A percentile compares a stretch with the other conserved stretches of the same genome.
phyloP scores from a whole-genome alignment of 2,888 invertebrate genomes.

The Drosophila hamatofila region DNA sequence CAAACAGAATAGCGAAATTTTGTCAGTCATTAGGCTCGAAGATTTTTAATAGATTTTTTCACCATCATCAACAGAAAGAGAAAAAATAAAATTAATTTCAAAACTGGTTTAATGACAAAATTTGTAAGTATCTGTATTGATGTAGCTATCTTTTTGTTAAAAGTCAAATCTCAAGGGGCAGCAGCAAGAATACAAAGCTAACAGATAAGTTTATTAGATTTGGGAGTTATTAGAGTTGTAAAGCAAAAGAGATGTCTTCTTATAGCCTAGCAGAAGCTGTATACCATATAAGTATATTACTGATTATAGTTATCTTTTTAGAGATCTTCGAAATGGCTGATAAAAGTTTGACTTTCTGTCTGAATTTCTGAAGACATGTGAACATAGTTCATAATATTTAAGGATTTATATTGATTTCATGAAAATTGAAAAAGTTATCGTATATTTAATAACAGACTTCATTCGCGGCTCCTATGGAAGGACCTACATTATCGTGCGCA shows the following conservation, averaged over 20 bases:
- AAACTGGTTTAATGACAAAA: conserved; percentile 5
- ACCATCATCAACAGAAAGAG: neutral
- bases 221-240: neutral
- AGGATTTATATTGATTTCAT: too few relatives aligned
- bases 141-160: neutral
- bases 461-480: too few relatives aligned
- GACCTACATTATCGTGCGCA: too few relatives aligned
- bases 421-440: too few relatives aligned
- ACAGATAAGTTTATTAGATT: neutral
- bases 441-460: too few relatives aligned
- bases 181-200: too few relatives aligned
- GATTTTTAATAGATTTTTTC: neutral
- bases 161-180: neutral
- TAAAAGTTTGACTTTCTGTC: too few relatives aligned
- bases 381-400: too few relatives aligned
- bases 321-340: too few relatives aligned
- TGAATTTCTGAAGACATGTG: too few relatives aligned
- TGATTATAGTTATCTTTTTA: too few relatives aligned
- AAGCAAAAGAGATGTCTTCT: neutral
- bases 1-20: neutral
- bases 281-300: too few relatives aligned
- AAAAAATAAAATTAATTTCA: neutral
- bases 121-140: neutral
- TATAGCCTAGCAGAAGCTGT: neutral
- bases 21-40: conserved; percentile 11